Evolutionary conservation across 2,113 vertebrate genomes (phyloP).

Genomic region (Theristicus caerulescens): DNA sequence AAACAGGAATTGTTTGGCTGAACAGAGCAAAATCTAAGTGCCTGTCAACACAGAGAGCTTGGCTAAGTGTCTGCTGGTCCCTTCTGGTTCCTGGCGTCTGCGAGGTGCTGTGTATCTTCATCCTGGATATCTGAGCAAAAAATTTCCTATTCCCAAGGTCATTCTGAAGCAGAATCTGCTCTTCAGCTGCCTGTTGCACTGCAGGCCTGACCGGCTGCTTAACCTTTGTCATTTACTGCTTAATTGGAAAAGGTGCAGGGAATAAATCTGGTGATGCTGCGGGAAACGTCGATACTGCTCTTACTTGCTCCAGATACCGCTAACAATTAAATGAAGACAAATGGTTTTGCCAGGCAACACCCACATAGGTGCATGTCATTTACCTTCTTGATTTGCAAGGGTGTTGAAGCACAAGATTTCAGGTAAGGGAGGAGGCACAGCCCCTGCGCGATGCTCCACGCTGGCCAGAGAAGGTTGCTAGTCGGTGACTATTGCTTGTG

Average conservation of each 20-base stretch:
- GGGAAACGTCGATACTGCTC: not conserved
- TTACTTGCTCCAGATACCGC: not conserved
- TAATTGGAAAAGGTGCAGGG: not conserved
- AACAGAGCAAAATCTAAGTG: not conserved
- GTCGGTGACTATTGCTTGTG: not conserved
- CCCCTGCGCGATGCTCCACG: accelerated
- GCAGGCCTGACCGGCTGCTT: not conserved
- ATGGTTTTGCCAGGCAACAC: not conserved
- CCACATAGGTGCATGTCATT: not conserved
- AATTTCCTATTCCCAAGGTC: not conserved
- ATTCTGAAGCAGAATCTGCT: not conserved
- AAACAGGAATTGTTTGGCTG: not conserved
- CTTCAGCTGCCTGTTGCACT: not conserved
- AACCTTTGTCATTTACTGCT: not conserved
- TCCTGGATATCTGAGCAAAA: not conserved
- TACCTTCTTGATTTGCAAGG: not conserved
- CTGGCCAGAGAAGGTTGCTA: not conserved
- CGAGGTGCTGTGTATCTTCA: not conserved
- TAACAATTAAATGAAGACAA: not conserved
- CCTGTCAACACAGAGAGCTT: not conserved
- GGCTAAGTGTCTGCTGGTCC: not conserved
- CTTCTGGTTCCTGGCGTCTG: not conserved
- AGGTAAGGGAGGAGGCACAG: not conserved
- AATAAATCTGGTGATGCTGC: not conserved
- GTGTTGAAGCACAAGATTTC: not conserved